Percentiles rank a stretch among this genome's conserved stretches.
Evolutionary conservation across 2,797 vertebrate species (phyloP).

Genomic region (Girardinus metallicus): DNA sequence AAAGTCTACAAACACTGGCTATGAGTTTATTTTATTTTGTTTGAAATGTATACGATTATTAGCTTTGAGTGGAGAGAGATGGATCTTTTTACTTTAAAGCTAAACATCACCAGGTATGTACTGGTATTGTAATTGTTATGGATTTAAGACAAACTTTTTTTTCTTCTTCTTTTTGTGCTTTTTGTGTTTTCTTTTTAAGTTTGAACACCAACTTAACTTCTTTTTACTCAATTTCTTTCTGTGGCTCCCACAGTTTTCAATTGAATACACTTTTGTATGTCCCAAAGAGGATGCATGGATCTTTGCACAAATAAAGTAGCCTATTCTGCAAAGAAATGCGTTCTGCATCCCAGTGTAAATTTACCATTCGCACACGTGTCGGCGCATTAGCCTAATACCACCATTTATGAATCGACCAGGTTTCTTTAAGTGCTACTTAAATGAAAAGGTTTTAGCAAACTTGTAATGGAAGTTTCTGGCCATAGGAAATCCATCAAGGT

Average conservation of each 20-base stretch:
- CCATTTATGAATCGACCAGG: conserved; percentile 75
- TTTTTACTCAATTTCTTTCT: conserved; percentile 22
- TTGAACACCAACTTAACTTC: conserved; percentile 56
- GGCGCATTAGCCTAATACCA: not conserved
- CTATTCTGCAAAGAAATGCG: conserved; percentile 50
- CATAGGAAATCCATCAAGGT: too few relatives aligned
- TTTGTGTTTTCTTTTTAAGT: conserved; percentile 46
- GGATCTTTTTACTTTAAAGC: conserved; percentile 44
- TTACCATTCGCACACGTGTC: not conserved
- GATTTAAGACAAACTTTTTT: not conserved
- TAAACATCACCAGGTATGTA: not conserved
- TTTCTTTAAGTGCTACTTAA: too few relatives aligned
- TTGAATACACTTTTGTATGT: conserved; percentile 76
- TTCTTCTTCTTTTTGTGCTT: conserved; percentile 32
- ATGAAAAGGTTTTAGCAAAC: conserved; percentile 75
- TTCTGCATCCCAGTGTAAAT: conserved; percentile 7
- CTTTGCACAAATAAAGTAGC: conserved; percentile 85
- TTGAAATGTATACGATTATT: conserved; percentile 64
- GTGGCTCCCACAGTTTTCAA: conserved; percentile 73
- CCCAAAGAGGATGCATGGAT: conserved; percentile 72
- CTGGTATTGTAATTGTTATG: conserved; percentile 50
- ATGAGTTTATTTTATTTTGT: conserved; percentile 60
- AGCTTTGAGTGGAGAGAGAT: conserved; percentile 52
- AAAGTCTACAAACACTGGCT: conserved; percentile 71
- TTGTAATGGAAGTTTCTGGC: conserved; percentile 66